phyloP scores from a whole-genome alignment of 1,140 invertebrate species.

The Cydia strobilella region DNA sequence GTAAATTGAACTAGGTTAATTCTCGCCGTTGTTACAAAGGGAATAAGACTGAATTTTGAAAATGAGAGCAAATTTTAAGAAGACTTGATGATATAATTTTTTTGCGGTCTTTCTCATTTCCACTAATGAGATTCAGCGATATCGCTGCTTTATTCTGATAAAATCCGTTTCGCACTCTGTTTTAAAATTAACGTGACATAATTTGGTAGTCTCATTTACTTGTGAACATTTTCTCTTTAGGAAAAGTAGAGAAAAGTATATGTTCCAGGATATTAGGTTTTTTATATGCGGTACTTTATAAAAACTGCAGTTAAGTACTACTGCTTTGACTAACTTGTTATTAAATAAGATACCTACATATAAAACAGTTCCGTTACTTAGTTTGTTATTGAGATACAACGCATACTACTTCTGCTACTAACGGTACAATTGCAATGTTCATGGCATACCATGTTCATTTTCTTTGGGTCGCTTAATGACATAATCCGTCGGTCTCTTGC shows the following conservation, averaged over 20 bases:
- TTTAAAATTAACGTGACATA: constrained; percentile 20
- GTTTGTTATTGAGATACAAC: too few species aligned
- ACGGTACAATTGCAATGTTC: too few species aligned
- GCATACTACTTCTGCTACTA: too few species aligned
- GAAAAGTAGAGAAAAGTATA: neutral
- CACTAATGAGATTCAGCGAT: constrained; percentile 58
- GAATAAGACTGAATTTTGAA: constrained; percentile 11
- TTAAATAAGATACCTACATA: too few species aligned
- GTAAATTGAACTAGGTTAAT: neutral
- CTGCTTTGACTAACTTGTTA: too few species aligned
- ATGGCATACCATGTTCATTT: too few species aligned
- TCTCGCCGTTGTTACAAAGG: neutral
- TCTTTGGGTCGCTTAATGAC: too few species aligned
- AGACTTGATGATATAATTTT: constrained; percentile 49
- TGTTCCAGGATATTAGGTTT: neutral
- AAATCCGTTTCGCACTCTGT: constrained; percentile 45
- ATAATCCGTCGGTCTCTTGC: too few species aligned
- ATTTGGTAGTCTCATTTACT: constrained; percentile 7
- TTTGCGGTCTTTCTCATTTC: constrained; percentile 55
- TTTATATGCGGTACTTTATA: neutral
- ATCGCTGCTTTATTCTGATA: constrained; percentile 46
- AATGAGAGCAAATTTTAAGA: constrained; percentile 28
- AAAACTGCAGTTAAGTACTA: too few species aligned
- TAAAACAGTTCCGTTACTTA: too few species aligned
- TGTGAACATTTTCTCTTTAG: constrained; percentile 1